Conservation (phyloP, 2,888 invertebrate genomes). For the Linyphia triangularis region DNA sequence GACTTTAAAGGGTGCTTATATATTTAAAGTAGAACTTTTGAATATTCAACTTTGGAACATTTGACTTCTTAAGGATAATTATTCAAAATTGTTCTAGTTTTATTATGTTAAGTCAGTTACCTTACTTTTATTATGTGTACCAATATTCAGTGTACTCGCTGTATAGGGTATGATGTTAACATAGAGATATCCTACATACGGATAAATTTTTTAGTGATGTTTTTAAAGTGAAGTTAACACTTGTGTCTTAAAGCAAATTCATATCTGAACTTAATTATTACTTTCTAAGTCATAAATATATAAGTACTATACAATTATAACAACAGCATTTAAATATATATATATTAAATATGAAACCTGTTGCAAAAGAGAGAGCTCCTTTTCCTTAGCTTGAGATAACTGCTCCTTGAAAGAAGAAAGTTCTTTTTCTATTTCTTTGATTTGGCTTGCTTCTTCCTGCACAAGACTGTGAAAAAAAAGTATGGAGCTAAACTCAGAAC, state of each 20-base stretch:
- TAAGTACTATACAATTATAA: neutral
- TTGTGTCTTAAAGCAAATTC: too few relatives aligned
- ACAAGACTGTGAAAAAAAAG: constrained; percentile 77
- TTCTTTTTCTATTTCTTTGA: constrained; percentile 82
- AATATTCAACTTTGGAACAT: neutral
- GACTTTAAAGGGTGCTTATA: too few relatives aligned
- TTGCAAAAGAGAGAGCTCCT: constrained; percentile 75
- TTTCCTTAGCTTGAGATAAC: constrained; percentile 60
- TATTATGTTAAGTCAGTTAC: too few relatives aligned
- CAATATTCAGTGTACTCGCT: too few relatives aligned
- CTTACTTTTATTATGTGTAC: too few relatives aligned
- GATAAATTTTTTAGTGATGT: too few relatives aligned
- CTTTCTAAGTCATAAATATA: neutral
- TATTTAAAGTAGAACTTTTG: neutral
- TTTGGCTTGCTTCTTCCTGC: constrained; percentile 82
- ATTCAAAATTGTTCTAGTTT: too few relatives aligned
- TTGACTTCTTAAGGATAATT: too few relatives aligned
- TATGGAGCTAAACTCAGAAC: neutral
- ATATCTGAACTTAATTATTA: neutral
- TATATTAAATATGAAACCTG: too few relatives aligned
- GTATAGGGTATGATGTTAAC: too few relatives aligned
- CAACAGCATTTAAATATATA: neutral
- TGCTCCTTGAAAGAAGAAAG: constrained; percentile 79
- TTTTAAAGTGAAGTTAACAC: too few relatives aligned
- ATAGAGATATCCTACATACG: too few relatives aligned